Evolutionary conservation across 64 coral and sea anemone genomes (phyloP), one percentile per base, ranked within the genome.

Genomic region (Dendronephthya gigantea): DNA sequence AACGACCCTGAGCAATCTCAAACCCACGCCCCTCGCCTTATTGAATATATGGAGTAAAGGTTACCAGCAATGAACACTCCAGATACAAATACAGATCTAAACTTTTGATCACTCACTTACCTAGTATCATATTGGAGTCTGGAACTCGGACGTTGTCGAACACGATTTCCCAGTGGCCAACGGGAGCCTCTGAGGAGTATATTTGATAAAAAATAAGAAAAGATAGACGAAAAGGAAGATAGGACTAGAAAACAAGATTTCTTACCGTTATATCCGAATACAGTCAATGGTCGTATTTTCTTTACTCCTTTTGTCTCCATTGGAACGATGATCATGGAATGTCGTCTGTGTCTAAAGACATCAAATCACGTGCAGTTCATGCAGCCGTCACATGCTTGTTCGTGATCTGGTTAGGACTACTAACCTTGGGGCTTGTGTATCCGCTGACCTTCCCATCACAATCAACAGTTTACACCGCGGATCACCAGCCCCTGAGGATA

Each of bases 21-120:
- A 98, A 98, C 48, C 95, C 95, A 35, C 95, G 92, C n/a, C 95
- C 95, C 68, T 98, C 95, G 35, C 95, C 95, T 98, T 82, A 23
- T 86, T 75, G 51, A 17, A 70, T 0, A 22, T n/a, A 62, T 15
- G 25, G 17, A 62, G 55, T 23, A 2, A n/a, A 52, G n/a, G n/a
- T n/a, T n/a, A n/a, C n/a, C n/a, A n/a, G n/a, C n/a, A n/a, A 22
- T 12, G 50, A 16, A 52, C 50, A 16, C 7, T 52, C 23, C 23
- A 16, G 50, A 22, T 52, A 8, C 1, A 52, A 22, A 52, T 22
- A 16, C 1, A 22, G 23, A 0, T n/a, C 55, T 6, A 5, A n/a
- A 19, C 25, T 62, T 1, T 62, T 15, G 19, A n/a, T 7, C 19
- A 62, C 84, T 75, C 86, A 93, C 84, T 75, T 83, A 93, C 91